Conservation (phyloP, 2,113 vertebrate genomes). For the Xenus cinereus region DNA sequence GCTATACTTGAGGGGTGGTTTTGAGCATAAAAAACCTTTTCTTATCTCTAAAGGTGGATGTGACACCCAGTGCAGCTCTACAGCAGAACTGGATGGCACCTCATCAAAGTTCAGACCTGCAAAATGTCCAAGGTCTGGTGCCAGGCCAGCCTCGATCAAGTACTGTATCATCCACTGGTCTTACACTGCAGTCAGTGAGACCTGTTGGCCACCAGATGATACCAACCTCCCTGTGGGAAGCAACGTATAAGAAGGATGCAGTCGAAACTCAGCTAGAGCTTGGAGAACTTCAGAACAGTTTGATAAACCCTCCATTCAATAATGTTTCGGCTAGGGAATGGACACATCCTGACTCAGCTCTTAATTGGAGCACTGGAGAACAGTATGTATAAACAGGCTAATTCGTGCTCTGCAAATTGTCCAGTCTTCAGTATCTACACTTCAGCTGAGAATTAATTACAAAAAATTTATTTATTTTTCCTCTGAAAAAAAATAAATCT, state of each 20-base stretch:
- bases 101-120: background rate
- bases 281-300: background rate
- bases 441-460: background rate
- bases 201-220: background rate
- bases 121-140: background rate
- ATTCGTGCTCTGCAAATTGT: background rate
- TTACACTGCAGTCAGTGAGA: background rate
- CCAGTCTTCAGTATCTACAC: background rate
- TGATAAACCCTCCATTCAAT: background rate
- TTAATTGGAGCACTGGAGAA: background rate
- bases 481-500: background rate
- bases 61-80: background rate
- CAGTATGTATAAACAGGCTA: background rate
- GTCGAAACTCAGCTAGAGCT: background rate
- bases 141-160: background rate
- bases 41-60: constrained; percentile 15
- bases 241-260: background rate
- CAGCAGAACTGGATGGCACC: background rate
- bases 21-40: background rate
- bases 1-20: accelerated
- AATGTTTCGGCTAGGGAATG: background rate
- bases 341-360: background rate
- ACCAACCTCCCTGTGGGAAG: background rate
- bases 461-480: background rate
- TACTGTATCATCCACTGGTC: background rate